Evolutionary conservation across 1,140 invertebrate species (phyloP).

Genomic region (Calycopis cecrops): DNA sequence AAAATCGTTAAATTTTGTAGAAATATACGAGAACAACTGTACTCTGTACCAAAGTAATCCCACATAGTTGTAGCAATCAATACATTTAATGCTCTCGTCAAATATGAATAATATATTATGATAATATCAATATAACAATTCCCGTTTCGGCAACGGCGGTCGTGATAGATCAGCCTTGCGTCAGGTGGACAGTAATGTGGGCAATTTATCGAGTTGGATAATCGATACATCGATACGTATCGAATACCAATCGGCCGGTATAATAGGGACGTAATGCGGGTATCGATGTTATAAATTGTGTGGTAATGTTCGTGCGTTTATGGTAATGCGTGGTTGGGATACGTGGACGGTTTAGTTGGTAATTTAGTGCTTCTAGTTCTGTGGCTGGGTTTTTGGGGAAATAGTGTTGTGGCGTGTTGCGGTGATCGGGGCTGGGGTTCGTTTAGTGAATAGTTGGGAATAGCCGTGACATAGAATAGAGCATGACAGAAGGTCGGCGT

Average conservation of each 20-base stretch:
- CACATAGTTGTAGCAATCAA: neutral
- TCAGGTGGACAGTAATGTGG: constrained; percentile 36
- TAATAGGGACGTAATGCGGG: constrained; percentile 13
- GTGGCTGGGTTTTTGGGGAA: too few relatives aligned
- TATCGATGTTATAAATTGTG: constrained; percentile 10
- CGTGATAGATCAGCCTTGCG: constrained; percentile 47
- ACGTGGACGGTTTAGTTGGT: neutral
- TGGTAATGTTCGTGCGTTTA: neutral
- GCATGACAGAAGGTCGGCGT: too few relatives aligned
- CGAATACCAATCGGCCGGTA: constrained; percentile 26
- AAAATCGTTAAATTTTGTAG: too few relatives aligned
- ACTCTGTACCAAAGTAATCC: too few relatives aligned
- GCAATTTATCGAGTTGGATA: constrained; percentile 45
- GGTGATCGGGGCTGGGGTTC: too few relatives aligned
- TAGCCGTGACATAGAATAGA: too few relatives aligned
- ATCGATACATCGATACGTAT: constrained; percentile 28
- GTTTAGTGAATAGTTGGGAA: too few relatives aligned
- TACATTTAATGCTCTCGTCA: constrained; percentile 1
- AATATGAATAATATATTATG: constrained; percentile 16
- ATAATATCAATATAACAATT: constrained; percentile 34
- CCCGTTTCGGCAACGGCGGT: constrained; percentile 31
- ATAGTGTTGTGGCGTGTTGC: too few relatives aligned
- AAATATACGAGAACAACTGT: too few relatives aligned
- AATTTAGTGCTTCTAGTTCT: neutral
- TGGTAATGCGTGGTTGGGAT: constrained; percentile 6